These are phyloP conservation scores for Acanthaster planci DNA, from an alignment of 35 echinoderm and acorn worm genomes.

Conservation along the genomic window DNA sequence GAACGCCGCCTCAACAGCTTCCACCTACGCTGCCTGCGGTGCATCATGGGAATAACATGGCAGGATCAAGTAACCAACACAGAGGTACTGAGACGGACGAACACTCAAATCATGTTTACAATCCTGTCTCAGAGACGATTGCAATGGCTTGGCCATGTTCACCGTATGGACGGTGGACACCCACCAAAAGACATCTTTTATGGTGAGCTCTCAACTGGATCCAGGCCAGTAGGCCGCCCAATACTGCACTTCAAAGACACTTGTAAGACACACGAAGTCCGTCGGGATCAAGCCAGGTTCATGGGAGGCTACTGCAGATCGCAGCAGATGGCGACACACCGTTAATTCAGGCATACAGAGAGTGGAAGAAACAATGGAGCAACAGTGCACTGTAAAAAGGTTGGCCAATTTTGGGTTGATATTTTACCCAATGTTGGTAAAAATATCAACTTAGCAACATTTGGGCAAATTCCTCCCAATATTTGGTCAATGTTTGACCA, in stretches of 20 bases:
- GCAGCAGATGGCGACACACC: not conserved
- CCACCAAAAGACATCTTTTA: no score
- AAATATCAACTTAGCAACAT: no score
- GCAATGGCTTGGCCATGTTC: no score
- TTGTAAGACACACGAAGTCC: not conserved
- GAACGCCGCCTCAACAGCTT: slow-evolving; percentile 27
- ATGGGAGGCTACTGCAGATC: not conserved
- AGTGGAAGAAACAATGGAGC: not conserved
- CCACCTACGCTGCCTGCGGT: slow-evolving; percentile 23
- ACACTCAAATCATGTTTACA: no score
- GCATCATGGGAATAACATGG: not conserved
- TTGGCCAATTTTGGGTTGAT: no score
- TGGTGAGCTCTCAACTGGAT: not conserved
- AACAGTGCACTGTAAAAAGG: no score
- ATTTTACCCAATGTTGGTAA: no score
- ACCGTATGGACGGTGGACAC: no score
- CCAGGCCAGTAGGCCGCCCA: not conserved
- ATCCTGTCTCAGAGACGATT: no score
- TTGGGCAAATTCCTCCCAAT: no score
- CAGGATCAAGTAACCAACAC: not conserved
- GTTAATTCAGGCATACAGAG: not conserved
- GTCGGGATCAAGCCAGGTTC: not conserved
- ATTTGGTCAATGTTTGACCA: no score
- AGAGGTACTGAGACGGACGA: not conserved
- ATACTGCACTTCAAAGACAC: not conserved